Percentiles rank a stretch among this genome's conserved stretches.
These are phyloP conservation scores for Heptranchias perlo DNA, from an alignment of 2,113 vertebrate species.

Conservation along the genomic window DNA sequence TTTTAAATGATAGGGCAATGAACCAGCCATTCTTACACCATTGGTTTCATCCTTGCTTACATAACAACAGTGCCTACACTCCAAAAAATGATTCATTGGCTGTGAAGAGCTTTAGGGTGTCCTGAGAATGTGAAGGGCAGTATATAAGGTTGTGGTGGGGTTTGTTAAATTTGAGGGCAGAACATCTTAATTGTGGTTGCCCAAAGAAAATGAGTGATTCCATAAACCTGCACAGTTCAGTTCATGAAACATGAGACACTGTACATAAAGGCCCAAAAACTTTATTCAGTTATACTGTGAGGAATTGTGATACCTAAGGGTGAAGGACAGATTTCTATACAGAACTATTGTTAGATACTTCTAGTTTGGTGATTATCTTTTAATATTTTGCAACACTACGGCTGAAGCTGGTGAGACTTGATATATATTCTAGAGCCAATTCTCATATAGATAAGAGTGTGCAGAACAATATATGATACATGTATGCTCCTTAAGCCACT, in stretches of 20 bases:
- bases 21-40: too few species aligned
- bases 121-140: too few species aligned
- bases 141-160: not conserved
- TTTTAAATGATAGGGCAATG: not conserved
- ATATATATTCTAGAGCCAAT: not conserved
- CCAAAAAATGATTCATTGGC: too few species aligned
- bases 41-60: too few species aligned
- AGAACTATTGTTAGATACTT: not conserved
- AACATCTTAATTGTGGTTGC: not conserved
- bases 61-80: too few species aligned
- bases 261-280: not conserved
- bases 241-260: not conserved
- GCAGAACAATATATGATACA: not conserved
- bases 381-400: not conserved
- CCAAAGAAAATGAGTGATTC: not conserved
- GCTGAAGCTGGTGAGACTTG: not conserved
- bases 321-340: not conserved
- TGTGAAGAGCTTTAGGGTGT: too few species aligned
- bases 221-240: not conserved
- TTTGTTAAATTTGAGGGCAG: not conserved
- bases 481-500: not conserved
- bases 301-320: not conserved
- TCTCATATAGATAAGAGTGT: not conserved
- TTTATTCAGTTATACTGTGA: not conserved
- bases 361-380: not conserved